phyloP scores from a whole-genome alignment of 2,888 invertebrate species.

The Pristionchus fissidentatus region DNA sequence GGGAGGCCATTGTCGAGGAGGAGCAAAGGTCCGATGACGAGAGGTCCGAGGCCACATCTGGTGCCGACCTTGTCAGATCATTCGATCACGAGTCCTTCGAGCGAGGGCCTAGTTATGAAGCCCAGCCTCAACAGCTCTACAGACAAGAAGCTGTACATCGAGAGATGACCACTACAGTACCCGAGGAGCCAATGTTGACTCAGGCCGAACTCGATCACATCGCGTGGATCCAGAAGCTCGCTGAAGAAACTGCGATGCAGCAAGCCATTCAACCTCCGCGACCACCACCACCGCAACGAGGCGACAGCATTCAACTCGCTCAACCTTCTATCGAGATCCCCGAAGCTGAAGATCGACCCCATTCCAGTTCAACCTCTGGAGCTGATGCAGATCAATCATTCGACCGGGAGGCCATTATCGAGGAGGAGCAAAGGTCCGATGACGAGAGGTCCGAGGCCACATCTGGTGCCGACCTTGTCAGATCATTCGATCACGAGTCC shows the following conservation, averaged over 20 bases:
- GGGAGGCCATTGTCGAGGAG: neutral
- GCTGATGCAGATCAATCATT: neutral
- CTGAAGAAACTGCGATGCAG: neutral
- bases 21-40: too few relatives aligned
- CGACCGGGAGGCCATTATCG: neutral
- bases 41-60: conserved; percentile 11
- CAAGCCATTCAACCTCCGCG: neutral
- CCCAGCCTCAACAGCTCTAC: too few relatives aligned
- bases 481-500: too few relatives aligned
- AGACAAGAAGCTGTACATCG: too few relatives aligned
- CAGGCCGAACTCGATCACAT: conserved; percentile 8
- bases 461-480: neutral
- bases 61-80: neutral
- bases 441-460: neutral
- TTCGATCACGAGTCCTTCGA: neutral
- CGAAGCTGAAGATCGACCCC: neutral
- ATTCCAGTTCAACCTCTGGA: neutral
- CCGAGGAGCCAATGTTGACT: conserved; percentile 1
- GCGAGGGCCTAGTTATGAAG: too few relatives aligned
- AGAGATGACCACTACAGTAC: too few relatives aligned
- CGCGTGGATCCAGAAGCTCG: conserved; percentile 2
- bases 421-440: neutral
- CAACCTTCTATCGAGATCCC: too few relatives aligned
- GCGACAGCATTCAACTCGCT: neutral
- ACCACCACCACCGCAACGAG: neutral